Evolutionary conservation across 2,797 vertebrate species (phyloP).

Genomic region (Cirrhinus molitorella): DNA sequence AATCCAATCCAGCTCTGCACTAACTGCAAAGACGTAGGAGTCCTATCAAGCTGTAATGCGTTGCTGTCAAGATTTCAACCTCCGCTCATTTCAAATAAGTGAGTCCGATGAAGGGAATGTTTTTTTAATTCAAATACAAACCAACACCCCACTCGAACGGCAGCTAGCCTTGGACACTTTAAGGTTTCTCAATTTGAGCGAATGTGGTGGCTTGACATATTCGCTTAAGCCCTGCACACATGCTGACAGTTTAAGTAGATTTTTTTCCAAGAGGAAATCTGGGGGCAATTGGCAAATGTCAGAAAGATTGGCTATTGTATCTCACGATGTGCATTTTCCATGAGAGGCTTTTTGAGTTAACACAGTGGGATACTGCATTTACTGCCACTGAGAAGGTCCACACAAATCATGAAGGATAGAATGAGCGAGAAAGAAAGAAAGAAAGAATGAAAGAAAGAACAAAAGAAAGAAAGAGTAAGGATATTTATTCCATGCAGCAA

Average conservation of each 20-base stretch:
- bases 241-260: constrained; percentile 67
- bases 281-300: constrained; percentile 62
- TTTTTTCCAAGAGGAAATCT: constrained; percentile 61
- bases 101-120: constrained; percentile 18
- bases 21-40: constrained; percentile 15
- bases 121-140: constrained; percentile 42
- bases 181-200: constrained; percentile 49
- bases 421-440: not conserved
- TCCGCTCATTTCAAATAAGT: constrained; percentile 35
- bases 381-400: constrained; percentile 13
- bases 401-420: not conserved
- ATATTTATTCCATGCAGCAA: not conserved
- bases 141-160: constrained; percentile 21
- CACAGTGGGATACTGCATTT: constrained; percentile 29
- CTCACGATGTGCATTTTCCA: constrained; percentile 47
- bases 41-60: constrained; percentile 3
- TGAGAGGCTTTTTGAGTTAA: constrained; percentile 45
- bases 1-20: not conserved
- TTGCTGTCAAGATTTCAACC: constrained; percentile 32
- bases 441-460: not conserved
- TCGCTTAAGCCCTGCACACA: constrained; percentile 54
- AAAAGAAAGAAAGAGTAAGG: not conserved
- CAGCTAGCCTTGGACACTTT: constrained; percentile 47
- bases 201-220: constrained; percentile 56
- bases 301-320: constrained; percentile 63